phyloP scores from a whole-genome alignment of 2,113 vertebrate species.

The Ranitomeya imitator region DNA sequence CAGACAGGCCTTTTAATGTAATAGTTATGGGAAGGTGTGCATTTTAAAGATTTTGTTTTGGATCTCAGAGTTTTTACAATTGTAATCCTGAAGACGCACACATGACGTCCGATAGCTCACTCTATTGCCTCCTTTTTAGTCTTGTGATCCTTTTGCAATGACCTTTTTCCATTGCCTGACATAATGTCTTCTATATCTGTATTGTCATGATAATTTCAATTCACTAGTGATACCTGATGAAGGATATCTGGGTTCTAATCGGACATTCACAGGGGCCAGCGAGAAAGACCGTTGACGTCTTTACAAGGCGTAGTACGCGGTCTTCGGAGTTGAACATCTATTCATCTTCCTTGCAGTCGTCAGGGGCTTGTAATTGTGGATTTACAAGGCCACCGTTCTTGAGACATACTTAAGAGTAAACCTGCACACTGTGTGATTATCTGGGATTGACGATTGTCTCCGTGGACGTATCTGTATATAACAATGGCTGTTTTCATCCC shows the following conservation, averaged over 20 bases:
- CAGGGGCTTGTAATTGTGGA: background rate
- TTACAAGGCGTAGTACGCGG: background rate
- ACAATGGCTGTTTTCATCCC: slow-evolving; percentile 28
- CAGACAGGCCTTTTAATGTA: too few relatives aligned
- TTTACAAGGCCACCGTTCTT: background rate
- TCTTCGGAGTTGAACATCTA: background rate
- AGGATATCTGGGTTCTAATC: background rate
- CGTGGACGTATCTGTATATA: background rate
- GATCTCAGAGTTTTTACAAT: too few relatives aligned
- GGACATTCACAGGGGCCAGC: background rate
- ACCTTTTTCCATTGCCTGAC: background rate
- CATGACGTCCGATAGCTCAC: background rate
- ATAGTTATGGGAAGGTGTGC: too few relatives aligned
- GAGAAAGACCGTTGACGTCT: background rate
- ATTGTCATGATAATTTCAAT: background rate
- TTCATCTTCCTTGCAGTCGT: background rate
- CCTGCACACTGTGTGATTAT: background rate
- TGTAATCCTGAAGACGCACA: background rate
- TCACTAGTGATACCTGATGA: background rate
- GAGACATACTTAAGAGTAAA: background rate
- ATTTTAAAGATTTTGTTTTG: too few relatives aligned
- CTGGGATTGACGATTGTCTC: background rate
- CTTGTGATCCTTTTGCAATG: background rate
- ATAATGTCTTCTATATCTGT: background rate
- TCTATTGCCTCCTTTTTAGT: background rate